Evolutionary conservation across 2,888 invertebrate genomes (phyloP).

Genomic region (Pimpla rufipes): DNA sequence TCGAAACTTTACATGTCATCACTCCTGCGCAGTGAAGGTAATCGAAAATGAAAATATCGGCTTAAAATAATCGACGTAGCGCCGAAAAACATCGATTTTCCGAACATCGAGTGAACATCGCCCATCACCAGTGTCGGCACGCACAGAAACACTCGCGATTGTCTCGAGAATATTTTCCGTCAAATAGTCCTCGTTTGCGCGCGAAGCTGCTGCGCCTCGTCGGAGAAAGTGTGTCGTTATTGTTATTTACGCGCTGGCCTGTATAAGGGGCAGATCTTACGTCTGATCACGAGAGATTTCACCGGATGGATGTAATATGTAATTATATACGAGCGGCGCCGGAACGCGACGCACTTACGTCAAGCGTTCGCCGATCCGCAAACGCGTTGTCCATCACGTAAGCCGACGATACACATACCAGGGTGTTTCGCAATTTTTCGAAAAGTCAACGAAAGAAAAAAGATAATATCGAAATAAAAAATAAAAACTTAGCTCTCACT

Average conservation of each 20-base stretch:
- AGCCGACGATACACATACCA: neutral
- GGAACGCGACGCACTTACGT: neutral
- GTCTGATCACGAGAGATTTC: conserved; percentile 49
- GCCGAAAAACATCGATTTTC: too few species aligned
- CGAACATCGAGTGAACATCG: too few species aligned
- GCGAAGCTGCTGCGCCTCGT: neutral
- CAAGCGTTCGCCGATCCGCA: conserved; percentile 2
- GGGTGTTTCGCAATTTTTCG: too few species aligned
- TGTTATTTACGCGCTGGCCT: conserved; percentile 31
- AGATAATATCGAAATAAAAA: too few species aligned
- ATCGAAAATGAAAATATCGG: too few species aligned
- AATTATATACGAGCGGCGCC: neutral
- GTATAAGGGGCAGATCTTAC: conserved; percentile 52
- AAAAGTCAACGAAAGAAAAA: too few species aligned
- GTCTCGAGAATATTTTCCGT: neutral
- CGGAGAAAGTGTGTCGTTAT: conserved; percentile 40
- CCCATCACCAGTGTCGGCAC: too few species aligned
- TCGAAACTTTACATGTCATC: too few species aligned
- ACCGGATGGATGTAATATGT: conserved; percentile 32
- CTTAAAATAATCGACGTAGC: too few species aligned
- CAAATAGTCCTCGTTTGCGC: neutral
- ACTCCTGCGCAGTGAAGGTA: too few species aligned
- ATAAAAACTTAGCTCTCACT: too few species aligned
- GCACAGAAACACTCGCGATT: neutral
- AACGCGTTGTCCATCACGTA: conserved; percentile 1